Percentiles rank a stretch among this genome's conserved stretches.
Conservation (phyloP, 2,797 vertebrate genomes). For the Ciconia nigra region DNA sequence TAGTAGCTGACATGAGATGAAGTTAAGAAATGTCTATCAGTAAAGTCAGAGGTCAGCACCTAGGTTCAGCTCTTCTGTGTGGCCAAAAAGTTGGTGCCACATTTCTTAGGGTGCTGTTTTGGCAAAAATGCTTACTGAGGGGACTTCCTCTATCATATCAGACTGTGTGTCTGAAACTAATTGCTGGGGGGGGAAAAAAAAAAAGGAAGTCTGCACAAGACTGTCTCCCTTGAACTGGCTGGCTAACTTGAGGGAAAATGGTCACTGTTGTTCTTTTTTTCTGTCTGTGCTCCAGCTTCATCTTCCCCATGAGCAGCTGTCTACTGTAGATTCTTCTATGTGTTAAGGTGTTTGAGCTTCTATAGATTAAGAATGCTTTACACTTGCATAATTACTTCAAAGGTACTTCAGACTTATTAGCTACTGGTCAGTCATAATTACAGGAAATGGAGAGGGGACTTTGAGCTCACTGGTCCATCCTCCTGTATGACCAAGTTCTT, state of each 20-base stretch:
- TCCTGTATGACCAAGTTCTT: not conserved
- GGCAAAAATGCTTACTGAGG: not conserved
- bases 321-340: not conserved
- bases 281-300: not conserved
- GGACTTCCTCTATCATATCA: constrained; percentile 17
- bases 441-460: not conserved
- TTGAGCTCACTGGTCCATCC: not conserved
- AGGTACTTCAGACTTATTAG: not conserved
- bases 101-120: not conserved
- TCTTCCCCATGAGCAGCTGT: not conserved
- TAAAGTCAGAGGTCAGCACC: not conserved
- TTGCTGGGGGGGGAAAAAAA: not conserved
- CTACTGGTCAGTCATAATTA: not conserved
- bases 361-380: not conserved
- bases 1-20: not conserved
- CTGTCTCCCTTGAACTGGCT: not conserved
- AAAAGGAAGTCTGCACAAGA: constrained; percentile 20
- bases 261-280: not conserved
- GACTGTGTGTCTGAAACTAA: constrained; percentile 6
- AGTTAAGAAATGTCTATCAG: not conserved
- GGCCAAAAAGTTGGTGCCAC: not conserved
- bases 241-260: not conserved
- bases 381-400: not conserved
- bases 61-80: not conserved
- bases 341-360: not conserved